Evolutionary conservation across 2,888 invertebrate species (phyloP).

Genomic region (Troides oblongomaculatus): DNA sequence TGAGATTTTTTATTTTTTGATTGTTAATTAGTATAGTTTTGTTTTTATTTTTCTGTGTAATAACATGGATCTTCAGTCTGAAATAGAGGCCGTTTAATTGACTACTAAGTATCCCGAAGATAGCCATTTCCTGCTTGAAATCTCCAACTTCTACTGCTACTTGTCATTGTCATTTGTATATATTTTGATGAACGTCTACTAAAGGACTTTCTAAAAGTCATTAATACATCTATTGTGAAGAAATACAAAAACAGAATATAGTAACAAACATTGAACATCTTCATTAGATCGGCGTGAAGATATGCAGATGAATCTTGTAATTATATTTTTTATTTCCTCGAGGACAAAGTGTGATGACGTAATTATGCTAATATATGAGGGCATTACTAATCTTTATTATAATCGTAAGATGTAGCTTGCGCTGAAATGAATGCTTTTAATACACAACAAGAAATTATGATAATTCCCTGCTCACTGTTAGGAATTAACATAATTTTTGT

Average conservation of each 20-base stretch:
- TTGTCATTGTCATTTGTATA: not conserved
- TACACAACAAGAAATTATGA: constrained; percentile 1
- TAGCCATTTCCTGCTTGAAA: too few relatives aligned
- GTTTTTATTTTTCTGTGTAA: too few relatives aligned
- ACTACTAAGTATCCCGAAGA: too few relatives aligned
- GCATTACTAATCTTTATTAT: constrained; percentile 69
- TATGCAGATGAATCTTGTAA: constrained; percentile 68
- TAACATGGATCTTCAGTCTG: too few relatives aligned
- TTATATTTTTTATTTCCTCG: constrained; percentile 53
- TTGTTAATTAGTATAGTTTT: too few relatives aligned
- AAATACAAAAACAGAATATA: constrained; percentile 45
- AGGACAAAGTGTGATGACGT: constrained; percentile 61
- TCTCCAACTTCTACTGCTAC: not conserved
- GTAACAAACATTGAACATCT: constrained; percentile 56
- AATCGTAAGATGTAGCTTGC: constrained; percentile 65
- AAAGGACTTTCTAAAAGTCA: constrained; percentile 35
- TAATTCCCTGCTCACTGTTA: too few relatives aligned
- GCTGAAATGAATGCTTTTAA: constrained; percentile 35
- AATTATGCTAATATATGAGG: constrained; percentile 75
- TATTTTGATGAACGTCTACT: not conserved
- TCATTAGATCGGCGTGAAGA: constrained; percentile 62
- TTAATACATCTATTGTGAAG: constrained; percentile 46
- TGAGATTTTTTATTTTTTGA: too few relatives aligned
- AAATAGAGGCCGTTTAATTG: too few relatives aligned
- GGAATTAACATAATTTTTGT: constrained; percentile 14